A percentile compares a stretch with the other conserved stretches of the same genome.
phyloP scores from a whole-genome alignment of 2,888 invertebrate species.

The Oligia latruncula region DNA sequence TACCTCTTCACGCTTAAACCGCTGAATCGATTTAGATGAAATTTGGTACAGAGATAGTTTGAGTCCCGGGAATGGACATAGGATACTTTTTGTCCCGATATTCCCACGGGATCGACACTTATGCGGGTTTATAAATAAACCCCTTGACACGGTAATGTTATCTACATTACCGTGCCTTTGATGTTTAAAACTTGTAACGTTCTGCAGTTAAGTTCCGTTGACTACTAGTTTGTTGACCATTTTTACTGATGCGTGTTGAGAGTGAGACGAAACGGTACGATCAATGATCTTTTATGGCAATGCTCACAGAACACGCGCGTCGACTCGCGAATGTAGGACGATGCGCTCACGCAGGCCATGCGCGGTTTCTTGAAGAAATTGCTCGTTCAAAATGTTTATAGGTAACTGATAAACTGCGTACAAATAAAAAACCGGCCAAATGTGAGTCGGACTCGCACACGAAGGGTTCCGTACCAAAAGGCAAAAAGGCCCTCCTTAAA shows the following conservation, averaged over 20 bases:
- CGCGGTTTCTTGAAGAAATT: slow-evolving; percentile 56
- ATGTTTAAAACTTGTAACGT: neutral
- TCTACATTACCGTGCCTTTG: no score
- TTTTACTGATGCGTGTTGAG: slow-evolving; percentile 61
- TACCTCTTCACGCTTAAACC: no score
- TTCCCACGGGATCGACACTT: no score
- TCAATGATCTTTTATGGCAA: slow-evolving; percentile 65
- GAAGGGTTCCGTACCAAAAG: no score
- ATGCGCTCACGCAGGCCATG: slow-evolving; percentile 64
- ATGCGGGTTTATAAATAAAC: neutral
- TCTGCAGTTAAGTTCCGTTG: slow-evolving; percentile 14
- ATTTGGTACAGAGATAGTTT: no score
- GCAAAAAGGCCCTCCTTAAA: no score
- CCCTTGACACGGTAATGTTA: no score
- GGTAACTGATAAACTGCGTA: slow-evolving; percentile 24
- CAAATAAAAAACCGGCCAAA: neutral
- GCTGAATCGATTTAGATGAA: no score
- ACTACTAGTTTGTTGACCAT: slow-evolving; percentile 42
- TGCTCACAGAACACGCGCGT: slow-evolving; percentile 57
- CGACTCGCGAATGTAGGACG: slow-evolving; percentile 71
- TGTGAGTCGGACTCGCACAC: no score
- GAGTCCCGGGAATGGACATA: no score
- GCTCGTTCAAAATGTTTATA: slow-evolving; percentile 46
- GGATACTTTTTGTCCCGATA: no score
- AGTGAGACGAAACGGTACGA: slow-evolving; percentile 54